Base-by-base conservation (phyloP, 1,140 invertebrate species). In the Saccostrea glomerata region DNA sequence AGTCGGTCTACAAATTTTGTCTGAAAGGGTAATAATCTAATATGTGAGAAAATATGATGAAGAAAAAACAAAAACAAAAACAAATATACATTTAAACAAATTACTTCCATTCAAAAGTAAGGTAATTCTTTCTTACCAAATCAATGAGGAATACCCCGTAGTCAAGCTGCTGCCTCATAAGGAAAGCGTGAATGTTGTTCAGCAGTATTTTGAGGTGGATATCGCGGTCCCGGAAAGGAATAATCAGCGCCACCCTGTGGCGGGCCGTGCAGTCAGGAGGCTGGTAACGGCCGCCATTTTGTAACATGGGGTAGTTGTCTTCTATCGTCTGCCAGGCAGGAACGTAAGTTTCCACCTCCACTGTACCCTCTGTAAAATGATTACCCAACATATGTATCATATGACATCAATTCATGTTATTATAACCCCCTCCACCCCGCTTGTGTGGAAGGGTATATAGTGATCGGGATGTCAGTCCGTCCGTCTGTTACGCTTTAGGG, bases 191-290 rank as follows among this genome's bases (percentile, higher is more conserved):
- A 1, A 94, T 87, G 60, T 93, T 91, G 15, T 87, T 84, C 0
- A 94, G 89, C 25, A 94, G 90, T 20, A 91, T 91, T 86, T 87
- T 86, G 36, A 94, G 89, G 60, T 94, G 92, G 47, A 86, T 84
- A 20, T 91, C 88, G 56, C 93, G 77, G 40, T 93, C 89, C 87
- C 93, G 87, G 83, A 90, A 93, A n/a, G 92, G 92, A 54, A 93
- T 87, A 36, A 93, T 90, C 13, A 93, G 84, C 20, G 93, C 93
- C 40, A 93, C 88, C 30, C 87, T 73, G 54, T 91, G 87, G 13
- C 88, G 82, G 47, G 92, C 86, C 58, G 56, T 87, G 70, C 93
- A 93, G 25, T 90, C 56, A 23, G 36, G 73, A 3, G 92, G 92
- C n/a, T 87, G 89, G 85, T 88, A 92, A 23, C 89, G 91, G 15